phyloP scores from a whole-genome alignment of 2,888 invertebrate species.

The Eucera pruinosa region DNA sequence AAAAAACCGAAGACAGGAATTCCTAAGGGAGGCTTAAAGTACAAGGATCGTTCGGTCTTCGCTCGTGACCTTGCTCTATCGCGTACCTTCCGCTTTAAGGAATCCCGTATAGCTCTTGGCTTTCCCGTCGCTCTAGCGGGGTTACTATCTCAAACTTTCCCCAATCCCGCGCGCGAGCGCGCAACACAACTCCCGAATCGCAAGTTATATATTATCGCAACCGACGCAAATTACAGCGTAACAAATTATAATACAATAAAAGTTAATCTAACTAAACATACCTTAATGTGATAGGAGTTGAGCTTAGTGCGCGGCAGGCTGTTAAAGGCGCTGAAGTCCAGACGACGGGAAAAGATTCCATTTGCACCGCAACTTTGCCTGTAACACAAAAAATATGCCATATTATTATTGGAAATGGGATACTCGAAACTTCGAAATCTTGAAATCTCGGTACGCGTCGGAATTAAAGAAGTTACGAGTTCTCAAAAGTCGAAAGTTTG shows the following conservation, averaged over 20 bases:
- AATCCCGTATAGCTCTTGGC: slow-evolving; percentile 25
- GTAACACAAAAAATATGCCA: slow-evolving; percentile 71
- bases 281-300: slow-evolving; percentile 99
- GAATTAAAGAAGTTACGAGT: too few relatives aligned
- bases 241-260: too few relatives aligned
- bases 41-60: not conserved
- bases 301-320: slow-evolving; percentile 97
- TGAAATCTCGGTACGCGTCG: too few relatives aligned
- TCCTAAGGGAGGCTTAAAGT: slow-evolving; percentile 23
- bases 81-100: slow-evolving; percentile 61
- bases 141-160: slow-evolving; percentile 45
- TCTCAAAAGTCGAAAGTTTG: too few relatives aligned
- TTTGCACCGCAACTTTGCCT: slow-evolving; percentile 95
- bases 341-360: slow-evolving; percentile 96
- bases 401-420: too few relatives aligned
- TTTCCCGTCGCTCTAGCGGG: slow-evolving; percentile 20
- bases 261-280: too few relatives aligned
- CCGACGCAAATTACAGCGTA: too few relatives aligned
- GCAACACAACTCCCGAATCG: not conserved
- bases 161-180: not conserved
- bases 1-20: not conserved
- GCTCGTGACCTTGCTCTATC: slow-evolving; percentile 49
- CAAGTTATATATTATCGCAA: too few relatives aligned
- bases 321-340: slow-evolving; percentile 98
- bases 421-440: too few relatives aligned